phyloP scores from a whole-genome alignment of 2,113 vertebrate species.

The Chloropsis cyanopogon region DNA sequence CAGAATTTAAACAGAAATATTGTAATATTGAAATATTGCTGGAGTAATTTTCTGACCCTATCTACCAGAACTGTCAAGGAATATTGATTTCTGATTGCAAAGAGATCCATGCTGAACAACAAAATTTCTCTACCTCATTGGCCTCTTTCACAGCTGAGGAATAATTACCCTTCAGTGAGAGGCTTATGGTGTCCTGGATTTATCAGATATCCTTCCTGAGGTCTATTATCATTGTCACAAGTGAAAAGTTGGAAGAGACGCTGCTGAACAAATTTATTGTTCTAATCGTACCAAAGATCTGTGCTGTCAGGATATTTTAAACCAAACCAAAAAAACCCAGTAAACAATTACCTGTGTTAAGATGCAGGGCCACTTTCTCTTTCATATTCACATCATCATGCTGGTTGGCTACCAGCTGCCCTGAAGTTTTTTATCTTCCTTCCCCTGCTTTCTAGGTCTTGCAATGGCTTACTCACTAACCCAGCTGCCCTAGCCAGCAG shows the following conservation, averaged over 20 bases:
- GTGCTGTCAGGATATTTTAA: not conserved
- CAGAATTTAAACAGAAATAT: not conserved
- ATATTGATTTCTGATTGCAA: not conserved
- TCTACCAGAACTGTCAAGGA: not conserved
- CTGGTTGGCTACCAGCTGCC: not conserved
- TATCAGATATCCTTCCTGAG: not conserved
- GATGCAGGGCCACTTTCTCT: not conserved
- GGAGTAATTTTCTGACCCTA: not conserved
- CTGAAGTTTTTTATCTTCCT: not conserved
- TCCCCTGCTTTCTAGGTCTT: not conserved
- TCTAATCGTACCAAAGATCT: not conserved
- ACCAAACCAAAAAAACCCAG: not conserved
- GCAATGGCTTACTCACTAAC: not conserved
- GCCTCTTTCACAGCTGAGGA: not conserved
- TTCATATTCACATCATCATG: not conserved
- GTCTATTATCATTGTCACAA: not conserved
- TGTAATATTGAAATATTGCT: not conserved
- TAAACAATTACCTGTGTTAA: constrained; percentile 15
- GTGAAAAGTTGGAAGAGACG: not conserved
- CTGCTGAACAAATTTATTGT: not conserved
- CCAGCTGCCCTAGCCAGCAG: not conserved
- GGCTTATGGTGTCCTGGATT: not conserved
- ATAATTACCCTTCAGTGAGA: not conserved
- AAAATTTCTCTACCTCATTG: not conserved
- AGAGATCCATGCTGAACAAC: not conserved